A percentile compares a stretch with the other conserved stretches of the same genome.
These are phyloP conservation scores for Acanthaster planci DNA, from an alignment of 35 echinoderm and acorn worm genomes.

Conservation along the genomic window DNA sequence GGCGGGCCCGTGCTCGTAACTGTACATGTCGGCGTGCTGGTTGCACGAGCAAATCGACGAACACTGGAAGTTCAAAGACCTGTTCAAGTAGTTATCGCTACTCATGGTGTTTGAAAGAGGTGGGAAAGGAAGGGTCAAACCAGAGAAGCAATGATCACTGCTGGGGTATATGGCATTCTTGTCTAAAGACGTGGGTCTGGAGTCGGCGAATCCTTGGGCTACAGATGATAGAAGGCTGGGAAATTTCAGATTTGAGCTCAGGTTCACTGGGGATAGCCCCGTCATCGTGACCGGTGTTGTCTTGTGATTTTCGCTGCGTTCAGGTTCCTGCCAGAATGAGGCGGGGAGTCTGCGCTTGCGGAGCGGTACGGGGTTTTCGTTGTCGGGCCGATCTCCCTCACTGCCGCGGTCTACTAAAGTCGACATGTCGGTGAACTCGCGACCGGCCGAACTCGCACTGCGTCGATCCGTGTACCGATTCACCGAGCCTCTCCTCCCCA, in stretches of 20 bases:
- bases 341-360: conserved; percentile 73
- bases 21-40: conserved; percentile 30
- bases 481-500: background rate
- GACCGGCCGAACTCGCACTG: background rate
- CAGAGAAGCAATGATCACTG: background rate
- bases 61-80: background rate
- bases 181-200: conserved; percentile 9
- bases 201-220: background rate
- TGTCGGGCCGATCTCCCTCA: background rate
- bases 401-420: background rate
- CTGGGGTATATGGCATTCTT: background rate
- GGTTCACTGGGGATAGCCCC: background rate
- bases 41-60: conserved; percentile 19
- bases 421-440: conserved; percentile 13
- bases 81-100: background rate
- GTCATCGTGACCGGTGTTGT: conserved; percentile 23
- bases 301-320: conserved; percentile 72
- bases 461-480: background rate
- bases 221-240: background rate
- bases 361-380: conserved; percentile 59
- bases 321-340: conserved; percentile 83
- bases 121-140: background rate
- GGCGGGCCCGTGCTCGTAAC: conserved; percentile 12
- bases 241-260: conserved; percentile 10
- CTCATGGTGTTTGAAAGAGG: background rate